phyloP scores from a whole-genome alignment of 2,113 vertebrate species.

The Poeciliopsis retropinna region DNA sequence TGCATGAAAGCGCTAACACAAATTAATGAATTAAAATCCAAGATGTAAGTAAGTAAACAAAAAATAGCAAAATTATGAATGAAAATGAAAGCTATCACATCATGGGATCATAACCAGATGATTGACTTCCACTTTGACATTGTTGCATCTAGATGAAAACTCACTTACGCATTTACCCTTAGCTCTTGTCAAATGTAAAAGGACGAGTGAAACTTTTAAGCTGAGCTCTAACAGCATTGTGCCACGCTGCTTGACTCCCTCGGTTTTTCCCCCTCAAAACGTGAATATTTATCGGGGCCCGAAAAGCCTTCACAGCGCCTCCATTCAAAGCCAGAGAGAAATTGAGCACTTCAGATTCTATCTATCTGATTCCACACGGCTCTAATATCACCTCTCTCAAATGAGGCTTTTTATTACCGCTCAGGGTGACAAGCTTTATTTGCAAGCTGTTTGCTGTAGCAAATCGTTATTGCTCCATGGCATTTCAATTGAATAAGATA shows the following conservation, averaged over 20 bases:
- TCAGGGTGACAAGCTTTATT: constrained; percentile 74
- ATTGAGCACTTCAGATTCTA: constrained; percentile 63
- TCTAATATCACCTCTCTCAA: constrained; percentile 68
- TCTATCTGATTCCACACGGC: constrained; percentile 73
- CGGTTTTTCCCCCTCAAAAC: constrained; percentile 18
- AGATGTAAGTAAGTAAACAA: too few species aligned
- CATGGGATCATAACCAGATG: too few species aligned
- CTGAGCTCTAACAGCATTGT: neutral
- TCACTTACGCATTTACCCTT: neutral
- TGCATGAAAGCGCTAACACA: too few species aligned
- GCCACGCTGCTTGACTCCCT: constrained; percentile 21
- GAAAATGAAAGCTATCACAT: too few species aligned
- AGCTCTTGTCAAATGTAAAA: neutral
- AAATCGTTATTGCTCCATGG: constrained; percentile 76
- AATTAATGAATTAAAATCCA: too few species aligned
- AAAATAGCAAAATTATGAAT: too few species aligned
- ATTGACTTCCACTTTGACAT: too few species aligned
- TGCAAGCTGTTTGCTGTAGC: constrained; percentile 77
- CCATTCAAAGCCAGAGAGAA: constrained; percentile 45
- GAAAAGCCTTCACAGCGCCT: constrained; percentile 11
- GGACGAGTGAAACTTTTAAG: neutral
- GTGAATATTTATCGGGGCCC: constrained; percentile 39
- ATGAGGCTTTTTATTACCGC: constrained; percentile 68
- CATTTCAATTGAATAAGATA: constrained; percentile 78
- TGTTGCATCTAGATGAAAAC: neutral